Base-by-base conservation (phyloP, 2,888 invertebrate genomes). In the Furcula furcula region DNA sequence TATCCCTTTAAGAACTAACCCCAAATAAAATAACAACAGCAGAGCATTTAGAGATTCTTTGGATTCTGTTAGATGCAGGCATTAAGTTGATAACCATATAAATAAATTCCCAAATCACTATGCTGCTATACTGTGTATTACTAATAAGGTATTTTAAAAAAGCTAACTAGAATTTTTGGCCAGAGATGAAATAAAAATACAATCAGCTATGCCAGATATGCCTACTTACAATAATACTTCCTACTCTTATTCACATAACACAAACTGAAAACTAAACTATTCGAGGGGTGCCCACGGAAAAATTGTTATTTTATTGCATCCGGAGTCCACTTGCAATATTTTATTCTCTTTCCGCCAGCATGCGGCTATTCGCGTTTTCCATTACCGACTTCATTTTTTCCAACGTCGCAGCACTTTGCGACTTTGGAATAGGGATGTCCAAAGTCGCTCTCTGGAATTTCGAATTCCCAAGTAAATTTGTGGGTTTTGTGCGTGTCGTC, bases 261-360 rank as follows among this genome's bases (percentile, higher is more conserved):
- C 55, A 40, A 46, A 75, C 73, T 79, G 73, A 69, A 80, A 83
- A 81, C 78, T 81, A 77, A 71, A 67, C 70, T 49, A n/a, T 48
- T 49, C n/a, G n/a, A 62, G 56, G 66, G 74, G 76, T 60, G 57
- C 50, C 47, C 16, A 55, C 56, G 72, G 73, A 79, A 78, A 82
- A 86, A 87, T 85, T 86, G 87, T 82, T 86, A 87, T 87, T 86
- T 85, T 86, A 87, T 87, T 85, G 76, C 84, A 68, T 65, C 62
- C 45, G 68, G 58, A 76, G 76, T 77, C 83, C 81, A 81, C 79
- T 84, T 81, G 76, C 75, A 64, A 82, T 86, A 85, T 84, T 79
- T 84, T 83, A 86, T 85, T 76, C 76, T 69, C 69, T 72, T 40
- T 39, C 56, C 66, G 68, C 59, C 56, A 36, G 48, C 46, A 29